Conservation (phyloP, 2,888 invertebrate species). For the Terebella lapidaria region DNA sequence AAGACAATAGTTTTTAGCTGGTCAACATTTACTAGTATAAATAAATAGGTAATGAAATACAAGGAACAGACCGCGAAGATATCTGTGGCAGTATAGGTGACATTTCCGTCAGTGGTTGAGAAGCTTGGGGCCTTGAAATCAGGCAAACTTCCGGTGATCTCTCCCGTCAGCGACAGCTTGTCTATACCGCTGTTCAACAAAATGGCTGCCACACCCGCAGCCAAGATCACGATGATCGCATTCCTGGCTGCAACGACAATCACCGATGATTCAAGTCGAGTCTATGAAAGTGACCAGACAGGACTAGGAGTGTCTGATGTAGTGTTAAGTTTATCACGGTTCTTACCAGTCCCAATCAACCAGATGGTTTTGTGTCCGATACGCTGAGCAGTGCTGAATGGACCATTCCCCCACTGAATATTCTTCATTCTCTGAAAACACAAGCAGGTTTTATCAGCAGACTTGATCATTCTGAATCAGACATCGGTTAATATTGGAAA, state of each 20-base stretch:
- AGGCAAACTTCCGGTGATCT: constrained; percentile 24
- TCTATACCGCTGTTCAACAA: constrained; percentile 11
- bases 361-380: constrained; percentile 16
- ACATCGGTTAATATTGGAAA: too few species aligned
- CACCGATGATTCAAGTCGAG: too few species aligned
- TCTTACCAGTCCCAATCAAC: constrained; percentile 17
- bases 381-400: constrained; percentile 5
- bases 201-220: constrained; percentile 19
- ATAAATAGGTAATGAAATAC: too few species aligned
- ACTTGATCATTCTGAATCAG: too few species aligned
- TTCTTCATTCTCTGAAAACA: constrained; percentile 19
- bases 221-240: constrained; percentile 25
- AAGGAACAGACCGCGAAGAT: neutral
- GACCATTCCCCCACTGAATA: constrained; percentile 10
- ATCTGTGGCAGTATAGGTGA: neutral
- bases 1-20: too few species aligned
- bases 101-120: neutral
- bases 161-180: constrained; percentile 22
- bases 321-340: too few species aligned
- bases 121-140: constrained; percentile 17
- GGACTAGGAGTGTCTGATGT: too few species aligned
- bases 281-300: too few species aligned
- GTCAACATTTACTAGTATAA: too few species aligned
- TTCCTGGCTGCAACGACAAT: constrained; percentile 23
- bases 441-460: too few species aligned